Conservation (phyloP, 1,140 invertebrate genomes). For the Pseudomyrmex flavicornis region DNA sequence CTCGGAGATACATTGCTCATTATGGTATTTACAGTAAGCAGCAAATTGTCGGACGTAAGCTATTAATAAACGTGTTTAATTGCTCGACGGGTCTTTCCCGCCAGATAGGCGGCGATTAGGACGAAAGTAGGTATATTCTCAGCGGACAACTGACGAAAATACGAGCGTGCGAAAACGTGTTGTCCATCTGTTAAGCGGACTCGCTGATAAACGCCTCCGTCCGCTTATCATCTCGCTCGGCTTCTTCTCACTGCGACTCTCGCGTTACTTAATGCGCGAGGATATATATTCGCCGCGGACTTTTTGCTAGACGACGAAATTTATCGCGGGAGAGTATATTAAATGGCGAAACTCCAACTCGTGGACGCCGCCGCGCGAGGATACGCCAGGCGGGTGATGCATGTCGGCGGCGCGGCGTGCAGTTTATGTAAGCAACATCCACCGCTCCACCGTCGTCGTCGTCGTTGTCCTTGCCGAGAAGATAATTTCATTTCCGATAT, state of each 20-base stretch:
- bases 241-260: constrained; percentile 1
- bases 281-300: constrained; percentile 7
- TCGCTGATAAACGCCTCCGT: constrained; percentile 3
- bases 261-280: constrained; percentile 11
- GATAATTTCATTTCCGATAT: constrained; percentile 27
- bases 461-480: not conserved
- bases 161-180: not conserved
- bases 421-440: constrained; percentile 35
- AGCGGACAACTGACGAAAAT: constrained; percentile 17
- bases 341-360: constrained; percentile 70
- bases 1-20: constrained; percentile 50
- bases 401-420: constrained; percentile 35
- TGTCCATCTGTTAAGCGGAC: not conserved
- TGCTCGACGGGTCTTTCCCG: not conserved
- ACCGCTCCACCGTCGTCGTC: not conserved
- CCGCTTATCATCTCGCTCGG: not conserved
- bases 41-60: not conserved
- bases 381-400: constrained; percentile 60
- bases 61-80: constrained; percentile 63
- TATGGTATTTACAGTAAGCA: not conserved
- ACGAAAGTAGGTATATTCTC: constrained; percentile 25
- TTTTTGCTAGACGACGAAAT: constrained; percentile 61
- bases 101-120: constrained; percentile 18
- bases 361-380: constrained; percentile 24
- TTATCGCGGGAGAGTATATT: constrained; percentile 68